Base-by-base conservation (phyloP, 1,140 invertebrate genomes). In the Gryon sp. region DNA sequence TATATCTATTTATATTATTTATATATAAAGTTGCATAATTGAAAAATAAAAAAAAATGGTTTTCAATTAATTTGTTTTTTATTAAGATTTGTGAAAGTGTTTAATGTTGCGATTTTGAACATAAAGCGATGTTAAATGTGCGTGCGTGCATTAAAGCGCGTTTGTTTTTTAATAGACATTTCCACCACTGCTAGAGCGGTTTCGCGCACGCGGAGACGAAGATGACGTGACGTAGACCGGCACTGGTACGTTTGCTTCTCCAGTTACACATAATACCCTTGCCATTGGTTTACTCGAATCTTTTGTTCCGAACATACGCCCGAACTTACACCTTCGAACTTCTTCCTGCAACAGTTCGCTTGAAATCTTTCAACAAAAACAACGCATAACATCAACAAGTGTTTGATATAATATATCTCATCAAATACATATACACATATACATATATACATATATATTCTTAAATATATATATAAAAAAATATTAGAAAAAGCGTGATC, bases 121-220 rank as follows among this genome's bases (percentile, higher is more conserved):
- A n/a, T n/a, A n/a, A n/a, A n/a, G n/a, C n/a, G n/a, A n/a, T n/a
- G n/a, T n/a, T n/a, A n/a, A n/a, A n/a, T n/a, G 22, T 32, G n/a
- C 22, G 15, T 38, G 1, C 26, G 43, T 20, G 28, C 48, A 28
- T 43, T 48, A 34, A 65, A 32, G 48, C 46, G 22, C 30, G 50
- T 57, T 68, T 52, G 63, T 57, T 68, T 68, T 68, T 68, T 65
- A 68, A 68, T 68, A 68, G 63, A 55, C 48, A 38, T 34, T 66
- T 68, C 52, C 63, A 68, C 63, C 63, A 68, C 63, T 57, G 32
- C 32, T 20, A 20, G 32, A 41, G 41, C 41, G 11, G 50, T 46
- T 14, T 46, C 24, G 63, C 63, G 63, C 63, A 68, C 63, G 63
- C 50, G 63, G 52, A 57, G 41, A n/a, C 50, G 52, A 68, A 41